A percentile compares a stretch with the other conserved stretches of the same genome.
Conservation (phyloP, 2,888 invertebrate genomes). For the Magallana nippona region DNA sequence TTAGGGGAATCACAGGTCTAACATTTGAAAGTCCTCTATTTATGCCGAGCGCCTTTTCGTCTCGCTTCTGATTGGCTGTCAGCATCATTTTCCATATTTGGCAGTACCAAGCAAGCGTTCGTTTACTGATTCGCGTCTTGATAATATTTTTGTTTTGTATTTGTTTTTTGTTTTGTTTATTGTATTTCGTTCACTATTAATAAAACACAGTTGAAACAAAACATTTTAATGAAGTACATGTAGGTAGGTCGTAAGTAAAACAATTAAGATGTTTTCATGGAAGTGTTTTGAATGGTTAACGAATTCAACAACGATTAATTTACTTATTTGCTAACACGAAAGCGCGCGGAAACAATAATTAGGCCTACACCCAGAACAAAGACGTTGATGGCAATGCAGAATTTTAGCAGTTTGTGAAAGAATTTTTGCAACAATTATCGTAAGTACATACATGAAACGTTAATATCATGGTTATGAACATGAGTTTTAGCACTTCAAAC, state of each 20-base stretch:
- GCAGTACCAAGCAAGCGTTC: slow-evolving; percentile 24
- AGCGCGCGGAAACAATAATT: neutral
- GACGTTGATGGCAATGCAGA: too few species aligned
- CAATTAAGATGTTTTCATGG: too few species aligned
- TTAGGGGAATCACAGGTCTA: neutral
- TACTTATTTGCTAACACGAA: neutral
- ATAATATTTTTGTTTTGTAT: neutral
- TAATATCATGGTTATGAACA: too few species aligned
- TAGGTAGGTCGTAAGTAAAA: too few species aligned
- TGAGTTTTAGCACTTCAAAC: too few species aligned
- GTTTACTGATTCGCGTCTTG: slow-evolving; percentile 1
- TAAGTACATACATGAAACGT: too few species aligned
- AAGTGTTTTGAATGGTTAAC: neutral
- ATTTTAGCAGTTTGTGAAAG: neutral
- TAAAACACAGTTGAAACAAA: neutral
- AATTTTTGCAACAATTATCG: neutral
- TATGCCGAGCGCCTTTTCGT: slow-evolving; percentile 2
- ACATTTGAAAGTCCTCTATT: neutral
- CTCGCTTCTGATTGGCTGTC: neutral
- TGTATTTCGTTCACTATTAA: neutral
- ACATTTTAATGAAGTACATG: too few species aligned
- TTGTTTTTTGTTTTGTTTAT: neutral
- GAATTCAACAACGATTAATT: slow-evolving; percentile 27
- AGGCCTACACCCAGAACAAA: neutral
- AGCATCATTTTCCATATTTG: slow-evolving; percentile 21